These are phyloP conservation scores for Amphimallon solstitiale DNA, from an alignment of 2,888 invertebrate species.

Conservation along the genomic window DNA sequence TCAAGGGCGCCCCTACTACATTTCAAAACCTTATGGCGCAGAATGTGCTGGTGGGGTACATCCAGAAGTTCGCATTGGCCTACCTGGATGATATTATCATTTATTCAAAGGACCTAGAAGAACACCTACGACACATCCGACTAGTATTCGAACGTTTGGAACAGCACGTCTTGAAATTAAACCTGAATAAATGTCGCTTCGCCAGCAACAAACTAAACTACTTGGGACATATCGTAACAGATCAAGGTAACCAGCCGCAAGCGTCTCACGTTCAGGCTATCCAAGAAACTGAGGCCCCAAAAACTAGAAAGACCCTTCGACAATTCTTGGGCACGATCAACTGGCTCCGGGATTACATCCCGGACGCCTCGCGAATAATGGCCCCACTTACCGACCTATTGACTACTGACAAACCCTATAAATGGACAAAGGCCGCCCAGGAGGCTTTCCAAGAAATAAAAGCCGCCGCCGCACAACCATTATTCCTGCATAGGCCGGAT, in stretches of 20 bases:
- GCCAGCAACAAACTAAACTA: constrained; percentile 23
- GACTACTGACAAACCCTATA: constrained; percentile 6
- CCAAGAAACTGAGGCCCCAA: constrained; percentile 20
- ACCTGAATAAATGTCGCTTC: constrained; percentile 31
- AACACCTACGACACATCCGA: constrained; percentile 44
- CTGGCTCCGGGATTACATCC: constrained; percentile 50
- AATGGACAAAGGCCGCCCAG: constrained; percentile 39
- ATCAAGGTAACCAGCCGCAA: constrained; percentile 4
- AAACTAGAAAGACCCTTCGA: constrained; percentile 6
- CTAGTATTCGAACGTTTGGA: constrained; percentile 43
- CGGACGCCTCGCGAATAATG: constrained; percentile 40
- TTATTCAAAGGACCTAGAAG: constrained; percentile 40
- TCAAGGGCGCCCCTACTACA: constrained; percentile 49
- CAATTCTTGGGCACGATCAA: constrained; percentile 44
- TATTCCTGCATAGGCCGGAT: constrained; percentile 23
- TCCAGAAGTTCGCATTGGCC: constrained; percentile 40
- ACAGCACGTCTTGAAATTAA: constrained; percentile 29
- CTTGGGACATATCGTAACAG: constrained; percentile 34
- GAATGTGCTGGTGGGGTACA: constrained; percentile 43
- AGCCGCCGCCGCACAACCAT: constrained; percentile 14
- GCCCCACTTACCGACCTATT: constrained; percentile 46
- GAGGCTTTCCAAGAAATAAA: constrained; percentile 40
- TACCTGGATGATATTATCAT: constrained; percentile 50
- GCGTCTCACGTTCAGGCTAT: background rate
- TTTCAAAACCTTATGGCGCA: constrained; percentile 51